These are phyloP conservation scores for Apoderus coryli DNA, from an alignment of 2,888 invertebrate genomes.

Conservation along the genomic window DNA sequence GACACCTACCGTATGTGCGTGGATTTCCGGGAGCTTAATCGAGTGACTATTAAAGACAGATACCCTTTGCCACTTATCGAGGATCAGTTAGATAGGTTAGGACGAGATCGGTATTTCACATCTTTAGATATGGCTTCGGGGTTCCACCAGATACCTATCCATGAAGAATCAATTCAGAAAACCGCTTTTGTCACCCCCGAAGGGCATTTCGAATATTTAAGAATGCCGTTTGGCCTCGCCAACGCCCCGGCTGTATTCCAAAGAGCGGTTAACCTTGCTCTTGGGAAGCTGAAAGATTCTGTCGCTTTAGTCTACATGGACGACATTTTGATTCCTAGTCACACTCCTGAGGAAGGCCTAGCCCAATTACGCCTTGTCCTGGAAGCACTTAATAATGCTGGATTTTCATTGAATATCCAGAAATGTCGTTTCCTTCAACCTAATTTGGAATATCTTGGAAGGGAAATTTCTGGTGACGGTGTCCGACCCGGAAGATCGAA, in stretches of 20 bases:
- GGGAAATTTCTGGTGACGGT: conserved; percentile 16
- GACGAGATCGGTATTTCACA: conserved; percentile 17
- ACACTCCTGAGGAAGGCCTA: conserved; percentile 8
- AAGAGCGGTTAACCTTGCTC: conserved; percentile 12
- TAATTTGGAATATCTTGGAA: conserved; percentile 19
- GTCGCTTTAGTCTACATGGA: too few relatives aligned
- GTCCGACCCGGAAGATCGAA: conserved; percentile 14
- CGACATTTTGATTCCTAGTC: conserved; percentile 8
- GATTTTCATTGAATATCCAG: conserved; percentile 11
- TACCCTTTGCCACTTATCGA: conserved; percentile 19
- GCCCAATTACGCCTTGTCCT: conserved; percentile 2
- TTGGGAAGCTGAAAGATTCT: too few relatives aligned
- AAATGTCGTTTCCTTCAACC: conserved; percentile 12
- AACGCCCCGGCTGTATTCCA: conserved; percentile 18
- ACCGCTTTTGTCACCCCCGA: conserved; percentile 22
- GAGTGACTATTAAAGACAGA: conserved; percentile 17
- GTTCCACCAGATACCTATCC: conserved; percentile 24
- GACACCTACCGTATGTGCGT: conserved; percentile 19
- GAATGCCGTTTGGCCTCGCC: conserved; percentile 25
- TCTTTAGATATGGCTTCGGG: conserved; percentile 21
- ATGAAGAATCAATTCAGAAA: conserved; percentile 15
- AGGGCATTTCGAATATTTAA: conserved; percentile 24
- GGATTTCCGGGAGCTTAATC: conserved; percentile 21
- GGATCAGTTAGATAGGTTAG: conserved; percentile 19
- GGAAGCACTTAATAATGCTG: conserved; percentile 5